Evolutionary conservation across 2,797 vertebrate species (phyloP), one percentile per base, ranked within the genome.

Genomic region (Sphaeramia orbicularis): DNA sequence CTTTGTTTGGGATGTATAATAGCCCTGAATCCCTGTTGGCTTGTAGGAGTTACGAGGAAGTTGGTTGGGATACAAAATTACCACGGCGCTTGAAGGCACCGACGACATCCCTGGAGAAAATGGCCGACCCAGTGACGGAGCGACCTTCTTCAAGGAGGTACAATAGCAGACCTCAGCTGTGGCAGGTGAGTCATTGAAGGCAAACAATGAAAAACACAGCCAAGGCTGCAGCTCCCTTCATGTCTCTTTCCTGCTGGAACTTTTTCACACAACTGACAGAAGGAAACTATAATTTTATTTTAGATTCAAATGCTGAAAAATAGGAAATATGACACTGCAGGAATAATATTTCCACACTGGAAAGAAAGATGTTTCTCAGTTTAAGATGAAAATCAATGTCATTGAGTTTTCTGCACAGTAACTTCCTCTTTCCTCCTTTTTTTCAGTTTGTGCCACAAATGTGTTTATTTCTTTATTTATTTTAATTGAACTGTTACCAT

Each of bases 21-120:
- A 15, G 24, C 3, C 4, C 36, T 11, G 44, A n/a, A 62, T 57
- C 18, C 27, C 40, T 1, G 0, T 71, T 62, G 5, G 1, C 66
- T 65, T 69, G 2, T 62, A 95, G 90, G 81, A 82, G 81, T 74
- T 94, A 92, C 57, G 90, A 95, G 84, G 79, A 80, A 8, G 67
- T 92, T 62, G 77, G 79, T 21, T 93, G 90, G 93, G 89, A 93
- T 74, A 47, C 60, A 27, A 92, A 88, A 35, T 80, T 95, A 35
- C 83, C 66, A 10, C 77, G 71, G 32, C 90, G 81, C 74, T 53
- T 83, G 10, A 76, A 78, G 7, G 79, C 89, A 41, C 78, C 86
- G 36, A 68, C 85, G 40, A 86, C 87, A 37, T 88, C 86, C 9
- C 30, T 87, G 55, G 88, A 94, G 76, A 74, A 78, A 50, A 82